Evolutionary conservation across 2,888 invertebrate genomes (phyloP).

Genomic region (Ptilodon capucinus): DNA sequence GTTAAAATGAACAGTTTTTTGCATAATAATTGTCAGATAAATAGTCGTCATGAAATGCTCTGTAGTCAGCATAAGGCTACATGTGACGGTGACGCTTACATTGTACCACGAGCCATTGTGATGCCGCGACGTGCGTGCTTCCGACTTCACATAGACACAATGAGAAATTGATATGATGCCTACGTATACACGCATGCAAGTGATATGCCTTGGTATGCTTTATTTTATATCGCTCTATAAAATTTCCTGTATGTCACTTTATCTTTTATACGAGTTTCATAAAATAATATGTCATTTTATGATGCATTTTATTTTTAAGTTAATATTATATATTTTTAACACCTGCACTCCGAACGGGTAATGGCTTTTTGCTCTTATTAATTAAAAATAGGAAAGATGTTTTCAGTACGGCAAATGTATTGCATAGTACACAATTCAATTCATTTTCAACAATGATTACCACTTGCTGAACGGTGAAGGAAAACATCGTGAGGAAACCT

Average conservation of each 20-base stretch:
- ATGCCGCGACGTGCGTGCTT: not conserved
- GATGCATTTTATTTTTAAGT: not conserved
- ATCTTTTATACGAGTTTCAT: not conserved
- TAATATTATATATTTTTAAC: not conserved
- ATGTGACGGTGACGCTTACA: not conserved
- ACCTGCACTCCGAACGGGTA: no score
- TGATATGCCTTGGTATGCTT: not conserved
- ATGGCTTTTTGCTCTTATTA: no score
- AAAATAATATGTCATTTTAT: not conserved
- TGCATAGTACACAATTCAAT: no score
- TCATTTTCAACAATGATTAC: no score
- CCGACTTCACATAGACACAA: not conserved
- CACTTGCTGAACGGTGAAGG: no score
- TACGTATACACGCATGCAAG: not conserved
- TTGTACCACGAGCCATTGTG: not conserved
- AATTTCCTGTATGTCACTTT: not conserved
- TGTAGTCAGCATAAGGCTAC: not conserved
- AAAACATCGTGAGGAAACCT: no score
- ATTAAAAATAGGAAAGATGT: no score
- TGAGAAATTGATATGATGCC: not conserved
- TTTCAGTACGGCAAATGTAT: no score
- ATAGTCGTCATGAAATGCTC: not conserved
- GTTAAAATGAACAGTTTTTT: no score
- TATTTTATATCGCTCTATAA: not conserved
- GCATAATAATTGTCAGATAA: not conserved